Base-by-base conservation (phyloP, 2,888 invertebrate genomes). In the Caenorhabditis sp. region DNA sequence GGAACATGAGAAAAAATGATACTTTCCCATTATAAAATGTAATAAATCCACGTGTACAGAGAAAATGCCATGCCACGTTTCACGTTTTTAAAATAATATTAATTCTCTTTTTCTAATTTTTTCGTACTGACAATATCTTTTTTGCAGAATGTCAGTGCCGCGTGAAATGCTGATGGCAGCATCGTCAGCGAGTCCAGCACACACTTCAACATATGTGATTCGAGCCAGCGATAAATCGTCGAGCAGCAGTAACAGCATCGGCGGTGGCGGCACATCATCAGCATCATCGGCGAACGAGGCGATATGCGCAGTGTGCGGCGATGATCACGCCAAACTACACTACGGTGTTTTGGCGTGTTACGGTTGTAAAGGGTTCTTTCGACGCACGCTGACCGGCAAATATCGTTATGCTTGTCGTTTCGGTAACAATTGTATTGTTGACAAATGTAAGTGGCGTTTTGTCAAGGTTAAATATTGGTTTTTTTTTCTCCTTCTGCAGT, bases 301-400 rank as follows among this genome's bases (percentile, higher is more conserved):
- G 3, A 83, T 82, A 50, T 86, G 86, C 65, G 86, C 85, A 5
- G 86, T 86, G 3, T 86, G 86, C 66, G 86, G 86, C n/a, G 86
- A 86, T 69, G 81, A 78, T 43, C 79, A 77, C 24, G 85, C 85
- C 8, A 85, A 86, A 69, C 74, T 84, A 31, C 86, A 86, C 64
- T 86, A 86, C 59, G 84, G 83, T 50, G 85, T 76, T 10, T 66
- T 82, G 24, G 77, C 78, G 6, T 82, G 82, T 67, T 82, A 82
- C 61, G 82, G 82, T 24, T 82, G 82, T 73, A 83, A 83, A 70
- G 82, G 82, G 36, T 86, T 86, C 76, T 86, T 86, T 69, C 77
- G 86, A 19, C 76, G 86, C 43, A 86, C 86, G 31, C 67, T 86
- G 54, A 84, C 84, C 43, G 85, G 83, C 37, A 81, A 78, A 66